These are phyloP conservation scores for Parnassius glacialis DNA, from an alignment of 2,888 invertebrate species.

Conservation along the genomic window DNA sequence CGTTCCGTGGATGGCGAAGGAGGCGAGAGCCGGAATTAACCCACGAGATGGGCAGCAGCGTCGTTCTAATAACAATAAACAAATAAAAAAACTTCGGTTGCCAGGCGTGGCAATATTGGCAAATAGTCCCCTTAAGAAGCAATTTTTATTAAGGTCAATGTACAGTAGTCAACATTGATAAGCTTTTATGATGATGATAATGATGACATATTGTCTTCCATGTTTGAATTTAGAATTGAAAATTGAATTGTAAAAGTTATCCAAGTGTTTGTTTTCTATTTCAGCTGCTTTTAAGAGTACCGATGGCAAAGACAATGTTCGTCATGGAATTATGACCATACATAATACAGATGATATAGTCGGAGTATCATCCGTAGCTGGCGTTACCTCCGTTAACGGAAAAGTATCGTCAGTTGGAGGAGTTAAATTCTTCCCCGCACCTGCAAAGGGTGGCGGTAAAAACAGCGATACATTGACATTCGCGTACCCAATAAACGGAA, in stretches of 20 bases:
- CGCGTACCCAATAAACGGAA: conserved; percentile 41
- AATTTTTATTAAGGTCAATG: too few species aligned
- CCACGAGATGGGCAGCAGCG: too few species aligned
- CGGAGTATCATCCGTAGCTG: conserved; percentile 55
- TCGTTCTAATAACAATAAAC: too few species aligned
- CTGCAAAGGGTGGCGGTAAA: conserved; percentile 34
- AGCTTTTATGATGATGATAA: too few species aligned
- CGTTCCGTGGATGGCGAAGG: too few species aligned
- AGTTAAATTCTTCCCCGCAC: conserved; percentile 47
- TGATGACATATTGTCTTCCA: too few species aligned
- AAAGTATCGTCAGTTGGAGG: conserved; percentile 52
- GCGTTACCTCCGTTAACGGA: conserved; percentile 54
- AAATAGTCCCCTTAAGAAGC: too few species aligned
- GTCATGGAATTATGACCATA: conserved; percentile 11
- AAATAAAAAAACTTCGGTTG: too few species aligned
- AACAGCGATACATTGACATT: conserved; percentile 35
- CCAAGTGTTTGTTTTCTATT: not conserved
- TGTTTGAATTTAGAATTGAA: not conserved
- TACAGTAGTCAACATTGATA: too few species aligned
- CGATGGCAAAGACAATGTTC: conserved; percentile 28
- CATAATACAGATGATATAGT: conserved; percentile 36
- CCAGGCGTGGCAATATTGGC: too few species aligned
- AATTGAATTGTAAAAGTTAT: not conserved
- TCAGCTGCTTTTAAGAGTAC: conserved; percentile 11
- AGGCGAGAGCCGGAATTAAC: too few species aligned